These are phyloP conservation scores for Bufo bufo DNA, from an alignment of 2,113 vertebrate genomes.

Conservation along the genomic window DNA sequence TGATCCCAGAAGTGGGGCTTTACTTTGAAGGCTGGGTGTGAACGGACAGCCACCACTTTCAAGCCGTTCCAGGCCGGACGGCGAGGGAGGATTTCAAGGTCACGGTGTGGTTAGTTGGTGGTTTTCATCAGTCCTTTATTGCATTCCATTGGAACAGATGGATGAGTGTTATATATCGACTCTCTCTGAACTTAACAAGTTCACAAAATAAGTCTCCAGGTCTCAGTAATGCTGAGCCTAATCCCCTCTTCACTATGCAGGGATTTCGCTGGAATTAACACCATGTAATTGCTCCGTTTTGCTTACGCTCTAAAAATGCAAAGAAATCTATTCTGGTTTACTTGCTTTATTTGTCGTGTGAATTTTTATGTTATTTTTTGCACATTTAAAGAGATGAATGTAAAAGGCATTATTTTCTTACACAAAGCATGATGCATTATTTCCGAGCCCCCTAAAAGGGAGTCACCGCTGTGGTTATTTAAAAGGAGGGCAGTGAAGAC, in stretches of 20 bases:
- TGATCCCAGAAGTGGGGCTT: background rate
- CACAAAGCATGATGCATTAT: too few relatives aligned
- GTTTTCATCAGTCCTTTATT: conserved; percentile 43
- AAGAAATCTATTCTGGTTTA: background rate
- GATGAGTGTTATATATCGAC: conserved; percentile 42
- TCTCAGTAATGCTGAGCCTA: background rate
- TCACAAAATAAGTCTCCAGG: conserved; percentile 17
- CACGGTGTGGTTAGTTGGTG: conserved; percentile 33
- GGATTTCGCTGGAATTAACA: conserved; percentile 44
- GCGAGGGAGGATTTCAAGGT: conserved; percentile 12
- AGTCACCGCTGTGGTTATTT: background rate
- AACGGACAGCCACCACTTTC: background rate
- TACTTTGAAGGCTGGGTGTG: background rate
- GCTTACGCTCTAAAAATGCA: background rate
- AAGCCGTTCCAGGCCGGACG: background rate
- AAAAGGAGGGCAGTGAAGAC: background rate
- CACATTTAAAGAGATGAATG: too few relatives aligned
- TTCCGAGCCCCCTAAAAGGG: too few relatives aligned
- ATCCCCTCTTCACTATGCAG: conserved; percentile 6
- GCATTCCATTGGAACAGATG: conserved; percentile 46
- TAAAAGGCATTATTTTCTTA: too few relatives aligned
- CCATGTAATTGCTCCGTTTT: conserved; percentile 11
- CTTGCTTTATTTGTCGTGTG: too few relatives aligned
- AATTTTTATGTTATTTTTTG: too few relatives aligned
- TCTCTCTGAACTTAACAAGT: conserved; percentile 24